Evolutionary conservation across 2,797 vertebrate genomes (phyloP).

Genomic region (Onychomys arenicola): DNA sequence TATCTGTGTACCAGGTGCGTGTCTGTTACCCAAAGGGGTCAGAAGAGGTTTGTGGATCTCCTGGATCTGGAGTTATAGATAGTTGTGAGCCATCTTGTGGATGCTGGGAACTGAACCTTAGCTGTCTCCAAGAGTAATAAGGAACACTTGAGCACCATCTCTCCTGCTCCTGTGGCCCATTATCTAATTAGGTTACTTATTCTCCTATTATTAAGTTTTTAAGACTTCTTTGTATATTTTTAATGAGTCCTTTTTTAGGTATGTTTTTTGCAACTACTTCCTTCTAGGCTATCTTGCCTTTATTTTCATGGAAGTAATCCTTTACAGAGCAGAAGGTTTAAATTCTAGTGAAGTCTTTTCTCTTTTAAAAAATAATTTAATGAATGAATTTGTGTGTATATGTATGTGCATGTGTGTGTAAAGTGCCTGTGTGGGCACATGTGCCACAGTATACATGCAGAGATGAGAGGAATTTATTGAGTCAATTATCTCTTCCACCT

Average conservation of each 20-base stretch:
- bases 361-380: neutral
- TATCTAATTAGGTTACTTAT: neutral
- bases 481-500: neutral
- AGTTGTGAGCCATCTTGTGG: neutral
- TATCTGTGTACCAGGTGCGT: neutral
- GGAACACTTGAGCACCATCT: too few relatives aligned
- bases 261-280: neutral
- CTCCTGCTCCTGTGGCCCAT: neutral
- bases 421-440: neutral
- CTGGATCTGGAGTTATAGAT: neutral
- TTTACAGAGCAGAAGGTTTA: slow-evolving; percentile 9
- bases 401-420: too few relatives aligned
- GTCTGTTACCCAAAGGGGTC: neutral
- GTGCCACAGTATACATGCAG: neutral
- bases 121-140: too few relatives aligned
- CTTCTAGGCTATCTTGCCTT: neutral
- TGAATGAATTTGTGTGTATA: neutral
- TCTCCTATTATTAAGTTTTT: slow-evolving; percentile 21
- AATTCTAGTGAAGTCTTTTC: neutral
- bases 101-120: neutral
- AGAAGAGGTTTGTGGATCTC: neutral
- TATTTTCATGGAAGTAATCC: slow-evolving; percentile 5
- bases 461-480: neutral
- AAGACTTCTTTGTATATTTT: neutral
- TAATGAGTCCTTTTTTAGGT: neutral